Conservation (phyloP, 2,888 invertebrate species). For the Spodoptera picta region DNA sequence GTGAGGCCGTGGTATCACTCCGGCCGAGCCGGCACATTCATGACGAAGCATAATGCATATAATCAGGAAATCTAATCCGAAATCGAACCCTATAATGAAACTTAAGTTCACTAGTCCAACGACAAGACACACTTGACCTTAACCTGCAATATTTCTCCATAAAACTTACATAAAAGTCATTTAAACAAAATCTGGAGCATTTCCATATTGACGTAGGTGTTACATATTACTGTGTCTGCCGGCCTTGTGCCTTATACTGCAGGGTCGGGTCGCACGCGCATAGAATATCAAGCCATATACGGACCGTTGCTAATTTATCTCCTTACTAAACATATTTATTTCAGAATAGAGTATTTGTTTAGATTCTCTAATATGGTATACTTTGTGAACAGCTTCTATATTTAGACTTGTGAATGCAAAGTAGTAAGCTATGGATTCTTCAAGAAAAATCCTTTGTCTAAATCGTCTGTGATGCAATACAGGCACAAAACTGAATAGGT, state of each 20-base stretch:
- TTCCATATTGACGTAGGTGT: constrained; percentile 39
- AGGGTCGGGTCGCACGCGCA: constrained; percentile 67
- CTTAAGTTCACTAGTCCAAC: too few species aligned
- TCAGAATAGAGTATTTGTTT: constrained; percentile 13
- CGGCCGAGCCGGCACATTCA: too few species aligned
- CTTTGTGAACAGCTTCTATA: constrained; percentile 6
- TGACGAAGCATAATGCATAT: too few species aligned
- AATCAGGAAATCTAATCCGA: too few species aligned
- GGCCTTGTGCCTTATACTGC: constrained; percentile 67
- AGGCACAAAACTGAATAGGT: too few species aligned
- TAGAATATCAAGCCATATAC: constrained; percentile 52
- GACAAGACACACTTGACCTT: too few species aligned
- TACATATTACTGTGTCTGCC: constrained; percentile 51
- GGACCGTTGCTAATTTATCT: constrained; percentile 36
- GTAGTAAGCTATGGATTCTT: too few species aligned
- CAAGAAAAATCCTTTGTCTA: too few species aligned
- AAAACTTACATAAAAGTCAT: constrained; percentile 4
- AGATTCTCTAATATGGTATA: constrained; percentile 17
- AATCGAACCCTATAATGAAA: too few species aligned
- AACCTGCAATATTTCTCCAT: background rate
- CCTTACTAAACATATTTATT: constrained; percentile 32
- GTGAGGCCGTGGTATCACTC: too few species aligned
- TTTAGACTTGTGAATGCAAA: too few species aligned
- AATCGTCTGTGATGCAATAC: too few species aligned
- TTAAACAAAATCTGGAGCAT: constrained; percentile 13